These are phyloP conservation scores for Abscondita cerata DNA, from an alignment of 2,888 invertebrate species.

Conservation along the genomic window DNA sequence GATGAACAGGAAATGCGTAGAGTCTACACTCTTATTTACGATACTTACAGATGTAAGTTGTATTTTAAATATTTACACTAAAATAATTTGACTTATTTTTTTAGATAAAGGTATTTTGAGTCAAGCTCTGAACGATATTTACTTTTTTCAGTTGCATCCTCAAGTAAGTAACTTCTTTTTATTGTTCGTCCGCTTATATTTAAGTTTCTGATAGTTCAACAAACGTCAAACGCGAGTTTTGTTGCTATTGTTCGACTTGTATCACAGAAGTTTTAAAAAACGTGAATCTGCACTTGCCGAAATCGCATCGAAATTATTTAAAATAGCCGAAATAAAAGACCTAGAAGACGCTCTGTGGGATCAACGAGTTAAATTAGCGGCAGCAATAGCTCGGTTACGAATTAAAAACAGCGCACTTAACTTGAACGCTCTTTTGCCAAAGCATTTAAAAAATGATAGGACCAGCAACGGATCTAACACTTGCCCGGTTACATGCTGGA, in stretches of 20 bases:
- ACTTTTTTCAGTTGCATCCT: slow-evolving; percentile 65
- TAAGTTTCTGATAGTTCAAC: slow-evolving; percentile 41
- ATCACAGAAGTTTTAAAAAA: slow-evolving; percentile 66
- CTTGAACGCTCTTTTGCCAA: slow-evolving; percentile 73
- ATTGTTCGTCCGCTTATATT: not conserved
- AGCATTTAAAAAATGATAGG: slow-evolving; percentile 74
- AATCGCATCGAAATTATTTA: slow-evolving; percentile 48
- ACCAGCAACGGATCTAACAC: slow-evolving; percentile 63
- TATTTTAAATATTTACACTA: not conserved
- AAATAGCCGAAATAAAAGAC: slow-evolving; percentile 54
- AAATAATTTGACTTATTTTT: slow-evolving; percentile 37
- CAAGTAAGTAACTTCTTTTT: slow-evolving; percentile 58
- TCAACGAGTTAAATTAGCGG: slow-evolving; percentile 73
- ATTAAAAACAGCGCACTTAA: slow-evolving; percentile 76
- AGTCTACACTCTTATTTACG: slow-evolving; percentile 76
- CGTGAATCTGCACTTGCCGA: slow-evolving; percentile 47
- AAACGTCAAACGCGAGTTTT: slow-evolving; percentile 59
- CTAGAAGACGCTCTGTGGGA: slow-evolving; percentile 71
- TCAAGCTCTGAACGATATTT: slow-evolving; percentile 68
- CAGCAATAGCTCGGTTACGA: slow-evolving; percentile 77
- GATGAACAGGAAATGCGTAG: slow-evolving; percentile 78
- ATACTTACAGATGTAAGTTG: slow-evolving; percentile 76
- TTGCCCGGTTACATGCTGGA: slow-evolving; percentile 76
- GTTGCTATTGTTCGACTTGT: slow-evolving; percentile 74
- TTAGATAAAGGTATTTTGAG: slow-evolving; percentile 73